Conservation (phyloP, 2,113 vertebrate species). For the Odobenus rosmarus region DNA sequence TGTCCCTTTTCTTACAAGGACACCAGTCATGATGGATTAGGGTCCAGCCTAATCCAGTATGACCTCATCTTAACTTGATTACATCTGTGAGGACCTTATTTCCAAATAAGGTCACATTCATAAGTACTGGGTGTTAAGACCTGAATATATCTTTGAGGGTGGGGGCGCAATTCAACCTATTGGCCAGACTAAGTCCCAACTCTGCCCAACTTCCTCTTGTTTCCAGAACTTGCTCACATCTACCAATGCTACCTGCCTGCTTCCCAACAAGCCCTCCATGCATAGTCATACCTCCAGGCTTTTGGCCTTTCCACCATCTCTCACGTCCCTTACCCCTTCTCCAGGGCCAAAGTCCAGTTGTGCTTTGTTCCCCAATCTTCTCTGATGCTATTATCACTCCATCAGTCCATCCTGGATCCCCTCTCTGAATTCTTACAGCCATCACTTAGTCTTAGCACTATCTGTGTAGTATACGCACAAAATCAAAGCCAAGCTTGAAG, state of each 20-base stretch:
- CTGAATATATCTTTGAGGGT: not conserved
- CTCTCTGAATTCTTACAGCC: conserved; percentile 1
- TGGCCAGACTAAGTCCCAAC: not conserved
- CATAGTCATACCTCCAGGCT: not conserved
- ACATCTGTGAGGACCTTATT: not conserved
- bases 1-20: not conserved
- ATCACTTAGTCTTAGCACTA: not conserved
- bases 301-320: not conserved
- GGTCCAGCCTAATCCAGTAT: not conserved
- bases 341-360: not conserved
- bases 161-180: not conserved
- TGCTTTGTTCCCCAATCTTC: not conserved
- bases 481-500: not conserved
- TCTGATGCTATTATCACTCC: not conserved
- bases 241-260: not conserved
- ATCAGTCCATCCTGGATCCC: too few relatives aligned
- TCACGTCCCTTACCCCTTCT: not conserved
- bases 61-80: not conserved
- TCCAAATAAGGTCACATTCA: not conserved
- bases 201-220: not conserved
- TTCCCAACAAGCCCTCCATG: not conserved
- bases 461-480: not conserved
- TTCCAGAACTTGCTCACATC: not conserved
- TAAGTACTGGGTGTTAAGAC: not conserved
- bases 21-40: not conserved